A percentile compares a stretch with the other conserved stretches of the same genome.
Evolutionary conservation across 2,797 vertebrate genomes (phyloP).

Genomic region (Hirundo rustica): DNA sequence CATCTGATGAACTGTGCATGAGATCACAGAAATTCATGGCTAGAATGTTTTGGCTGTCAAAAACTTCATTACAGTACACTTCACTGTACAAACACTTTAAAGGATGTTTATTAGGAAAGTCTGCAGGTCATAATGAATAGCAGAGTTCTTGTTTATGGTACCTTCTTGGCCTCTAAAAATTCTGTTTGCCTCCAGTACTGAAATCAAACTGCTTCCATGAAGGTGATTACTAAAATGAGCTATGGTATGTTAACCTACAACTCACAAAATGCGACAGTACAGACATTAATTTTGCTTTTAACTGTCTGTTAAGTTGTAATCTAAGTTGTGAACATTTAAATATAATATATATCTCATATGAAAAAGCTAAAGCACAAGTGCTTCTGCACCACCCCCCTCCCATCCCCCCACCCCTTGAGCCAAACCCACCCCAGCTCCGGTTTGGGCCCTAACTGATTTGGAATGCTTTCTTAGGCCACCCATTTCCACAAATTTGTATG

Average conservation of each 20-base stretch:
- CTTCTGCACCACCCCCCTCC: slow-evolving; percentile 54
- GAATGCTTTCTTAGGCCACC: slow-evolving; percentile 80
- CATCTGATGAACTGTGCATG: slow-evolving; percentile 16
- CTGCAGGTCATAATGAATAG: slow-evolving; percentile 72
- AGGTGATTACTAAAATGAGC: slow-evolving; percentile 77
- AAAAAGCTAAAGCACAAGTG: slow-evolving; percentile 83
- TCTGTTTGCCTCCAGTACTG: slow-evolving; percentile 73
- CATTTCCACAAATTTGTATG: slow-evolving; percentile 77
- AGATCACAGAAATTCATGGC: slow-evolving; percentile 25
- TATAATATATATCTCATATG: slow-evolving; percentile 83
- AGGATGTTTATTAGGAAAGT: slow-evolving; percentile 78
- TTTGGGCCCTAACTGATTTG: slow-evolving; percentile 77
- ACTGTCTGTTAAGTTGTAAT: slow-evolving; percentile 78
- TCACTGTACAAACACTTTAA: slow-evolving; percentile 77
- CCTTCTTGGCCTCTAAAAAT: slow-evolving; percentile 73
- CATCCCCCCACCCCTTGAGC: not conserved
- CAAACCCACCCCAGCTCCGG: slow-evolving; percentile 67
- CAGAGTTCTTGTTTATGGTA: slow-evolving; percentile 66
- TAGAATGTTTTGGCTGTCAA: slow-evolving; percentile 66
- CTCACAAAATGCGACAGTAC: slow-evolving; percentile 79
- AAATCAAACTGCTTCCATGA: slow-evolving; percentile 74
- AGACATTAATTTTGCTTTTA: slow-evolving; percentile 72
- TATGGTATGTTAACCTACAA: slow-evolving; percentile 79
- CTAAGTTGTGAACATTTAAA: slow-evolving; percentile 84
- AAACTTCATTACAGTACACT: slow-evolving; percentile 75